phyloP scores from a whole-genome alignment of 1,140 invertebrate genomes.

The Campodea augens region DNA sequence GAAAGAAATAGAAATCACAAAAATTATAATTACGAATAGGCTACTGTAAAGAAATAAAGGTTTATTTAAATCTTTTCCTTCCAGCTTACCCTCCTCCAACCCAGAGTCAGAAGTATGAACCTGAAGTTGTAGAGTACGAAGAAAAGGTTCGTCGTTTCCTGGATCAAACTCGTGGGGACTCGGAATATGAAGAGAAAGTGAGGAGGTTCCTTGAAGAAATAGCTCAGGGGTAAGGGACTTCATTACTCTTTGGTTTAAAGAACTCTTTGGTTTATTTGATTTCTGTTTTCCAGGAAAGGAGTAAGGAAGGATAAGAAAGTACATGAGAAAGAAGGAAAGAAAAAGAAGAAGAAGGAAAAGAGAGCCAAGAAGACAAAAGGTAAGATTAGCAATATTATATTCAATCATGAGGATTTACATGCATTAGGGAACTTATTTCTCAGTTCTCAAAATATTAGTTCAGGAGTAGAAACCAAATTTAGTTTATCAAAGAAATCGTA shows the following conservation, averaged over 20 bases:
- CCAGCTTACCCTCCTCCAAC: background rate
- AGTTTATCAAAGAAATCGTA: background rate
- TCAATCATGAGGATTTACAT: background rate
- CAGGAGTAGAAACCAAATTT: background rate
- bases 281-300: conserved; percentile 17
- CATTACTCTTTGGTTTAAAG: background rate
- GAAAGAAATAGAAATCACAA: no score
- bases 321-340: conserved; percentile 27
- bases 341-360: conserved; percentile 37
- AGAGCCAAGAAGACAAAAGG: conserved; percentile 27
- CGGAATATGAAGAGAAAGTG: conserved; percentile 61
- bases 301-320: conserved; percentile 1
- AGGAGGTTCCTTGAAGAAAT: conserved; percentile 61
- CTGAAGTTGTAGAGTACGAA: conserved; percentile 29
- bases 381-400: background rate
- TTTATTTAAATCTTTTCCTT: background rate
- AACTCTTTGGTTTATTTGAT: background rate
- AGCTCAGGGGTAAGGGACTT: conserved; percentile 34
- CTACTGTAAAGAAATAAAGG: no score
- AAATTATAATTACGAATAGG: no score
- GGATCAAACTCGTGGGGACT: conserved; percentile 57
- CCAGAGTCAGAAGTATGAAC: background rate
- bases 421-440: background rate
- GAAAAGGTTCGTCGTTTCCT: conserved; percentile 50
- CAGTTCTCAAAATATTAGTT: background rate